Conservation (phyloP, 2,888 invertebrate species). For the Pemphredon lugubris region DNA sequence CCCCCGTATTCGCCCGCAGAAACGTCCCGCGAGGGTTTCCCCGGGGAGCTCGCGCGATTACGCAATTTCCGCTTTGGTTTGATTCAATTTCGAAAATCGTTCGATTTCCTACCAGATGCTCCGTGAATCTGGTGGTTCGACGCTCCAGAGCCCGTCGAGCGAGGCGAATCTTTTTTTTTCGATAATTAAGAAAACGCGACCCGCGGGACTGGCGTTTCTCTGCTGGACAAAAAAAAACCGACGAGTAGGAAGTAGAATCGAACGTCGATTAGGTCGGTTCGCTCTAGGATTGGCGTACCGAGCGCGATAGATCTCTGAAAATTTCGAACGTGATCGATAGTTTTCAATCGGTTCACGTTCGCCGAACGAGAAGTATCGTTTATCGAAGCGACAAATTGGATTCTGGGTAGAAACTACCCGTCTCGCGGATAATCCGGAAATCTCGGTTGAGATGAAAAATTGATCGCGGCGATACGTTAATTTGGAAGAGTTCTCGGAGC, state of each 20-base stretch:
- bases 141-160: too few species aligned
- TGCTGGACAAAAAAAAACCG: too few species aligned
- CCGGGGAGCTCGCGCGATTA: conserved; percentile 65
- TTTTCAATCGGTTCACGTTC: neutral
- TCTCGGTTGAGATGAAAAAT: neutral
- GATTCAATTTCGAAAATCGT: conserved; percentile 72
- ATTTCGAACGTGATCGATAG: neutral
- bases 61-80: conserved; percentile 74
- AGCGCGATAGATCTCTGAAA: neutral
- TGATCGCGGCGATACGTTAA: too few species aligned
- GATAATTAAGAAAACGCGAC: conserved; percentile 24
- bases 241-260: neutral
- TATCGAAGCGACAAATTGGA: too few species aligned
- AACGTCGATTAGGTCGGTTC: neutral
- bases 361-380: too few species aligned
- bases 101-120: conserved; percentile 61
- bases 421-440: too few species aligned
- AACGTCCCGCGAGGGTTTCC: conserved; percentile 43
- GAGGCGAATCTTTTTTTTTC: neutral
- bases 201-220: conserved; percentile 5
- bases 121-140: too few species aligned
- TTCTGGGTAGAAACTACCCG: neutral
- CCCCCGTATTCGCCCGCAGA: conserved; percentile 44
- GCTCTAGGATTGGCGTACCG: neutral
- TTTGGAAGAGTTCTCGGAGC: too few species aligned